Conservation (phyloP, 2,797 vertebrate genomes). For the Hippopotamyrus pictus region DNA sequence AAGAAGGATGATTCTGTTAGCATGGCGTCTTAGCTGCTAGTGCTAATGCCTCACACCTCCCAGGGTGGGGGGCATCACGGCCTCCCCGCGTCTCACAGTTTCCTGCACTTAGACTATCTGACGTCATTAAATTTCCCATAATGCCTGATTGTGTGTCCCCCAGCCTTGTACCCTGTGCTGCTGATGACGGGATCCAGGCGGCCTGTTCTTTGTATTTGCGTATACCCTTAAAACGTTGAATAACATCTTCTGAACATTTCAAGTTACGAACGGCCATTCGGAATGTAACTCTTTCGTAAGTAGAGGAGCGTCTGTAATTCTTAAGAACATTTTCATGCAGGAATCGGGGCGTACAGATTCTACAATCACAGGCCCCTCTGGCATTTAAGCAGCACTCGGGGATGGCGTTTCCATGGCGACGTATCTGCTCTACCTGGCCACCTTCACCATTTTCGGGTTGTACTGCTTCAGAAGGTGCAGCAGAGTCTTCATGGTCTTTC, state of each 20-base stretch:
- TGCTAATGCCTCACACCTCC: background rate
- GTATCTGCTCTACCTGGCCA: constrained; percentile 74
- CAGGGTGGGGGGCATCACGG: background rate
- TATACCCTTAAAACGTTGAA: background rate
- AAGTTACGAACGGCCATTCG: background rate
- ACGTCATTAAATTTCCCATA: background rate
- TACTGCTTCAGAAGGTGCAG: constrained; percentile 84
- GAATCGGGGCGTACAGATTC: background rate
- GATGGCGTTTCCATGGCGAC: background rate
- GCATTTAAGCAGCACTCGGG: background rate
- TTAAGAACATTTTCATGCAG: background rate
- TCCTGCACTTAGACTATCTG: background rate
- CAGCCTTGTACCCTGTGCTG: background rate
- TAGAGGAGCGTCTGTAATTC: background rate
- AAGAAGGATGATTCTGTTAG: background rate
- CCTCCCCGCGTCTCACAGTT: background rate
- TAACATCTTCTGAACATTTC: background rate
- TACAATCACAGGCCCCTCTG: background rate
- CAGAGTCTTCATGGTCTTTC: constrained; percentile 95
- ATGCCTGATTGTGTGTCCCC: background rate
- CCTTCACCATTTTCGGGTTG: constrained; percentile 98
- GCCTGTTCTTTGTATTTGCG: background rate
- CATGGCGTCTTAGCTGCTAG: background rate
- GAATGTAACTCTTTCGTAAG: background rate
- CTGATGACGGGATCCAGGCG: background rate